Evolutionary conservation across 2,888 invertebrate species (phyloP).

Genomic region (Antheraea yamamai): DNA sequence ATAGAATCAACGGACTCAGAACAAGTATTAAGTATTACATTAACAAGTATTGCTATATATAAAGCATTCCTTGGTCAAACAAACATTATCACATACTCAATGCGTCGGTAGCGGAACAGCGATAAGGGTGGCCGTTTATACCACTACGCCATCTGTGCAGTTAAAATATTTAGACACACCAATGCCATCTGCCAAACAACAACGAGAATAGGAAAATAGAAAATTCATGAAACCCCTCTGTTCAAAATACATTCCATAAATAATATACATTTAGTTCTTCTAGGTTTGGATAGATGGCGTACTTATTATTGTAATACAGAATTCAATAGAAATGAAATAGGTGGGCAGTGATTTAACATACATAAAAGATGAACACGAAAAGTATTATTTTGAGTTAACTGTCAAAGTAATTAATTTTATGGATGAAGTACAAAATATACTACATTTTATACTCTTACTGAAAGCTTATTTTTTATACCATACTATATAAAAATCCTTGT

Average conservation of each 20-base stretch:
- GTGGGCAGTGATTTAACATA: not conserved
- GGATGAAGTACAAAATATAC: not conserved
- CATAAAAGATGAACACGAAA: not conserved
- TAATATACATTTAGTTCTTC: not conserved
- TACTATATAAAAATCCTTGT: not conserved
- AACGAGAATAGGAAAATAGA: not conserved
- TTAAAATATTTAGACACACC: not conserved
- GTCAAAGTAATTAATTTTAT: not conserved
- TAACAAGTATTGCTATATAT: no score
- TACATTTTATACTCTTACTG: not conserved
- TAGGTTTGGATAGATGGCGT: not conserved
- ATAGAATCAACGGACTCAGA: no score
- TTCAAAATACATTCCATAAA: not conserved
- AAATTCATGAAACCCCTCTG: not conserved
- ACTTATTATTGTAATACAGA: not conserved
- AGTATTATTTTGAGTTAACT: not conserved
- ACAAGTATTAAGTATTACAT: no score
- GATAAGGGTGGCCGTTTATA: no score
- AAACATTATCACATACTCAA: no score
- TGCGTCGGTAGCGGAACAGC: no score
- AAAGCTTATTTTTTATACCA: not conserved
- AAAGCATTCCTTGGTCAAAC: no score
- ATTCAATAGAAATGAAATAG: not conserved
- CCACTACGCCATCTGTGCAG: no score
- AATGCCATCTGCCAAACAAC: not conserved